phyloP scores from a whole-genome alignment of 2,888 invertebrate species.

The Beris morrisii region DNA sequence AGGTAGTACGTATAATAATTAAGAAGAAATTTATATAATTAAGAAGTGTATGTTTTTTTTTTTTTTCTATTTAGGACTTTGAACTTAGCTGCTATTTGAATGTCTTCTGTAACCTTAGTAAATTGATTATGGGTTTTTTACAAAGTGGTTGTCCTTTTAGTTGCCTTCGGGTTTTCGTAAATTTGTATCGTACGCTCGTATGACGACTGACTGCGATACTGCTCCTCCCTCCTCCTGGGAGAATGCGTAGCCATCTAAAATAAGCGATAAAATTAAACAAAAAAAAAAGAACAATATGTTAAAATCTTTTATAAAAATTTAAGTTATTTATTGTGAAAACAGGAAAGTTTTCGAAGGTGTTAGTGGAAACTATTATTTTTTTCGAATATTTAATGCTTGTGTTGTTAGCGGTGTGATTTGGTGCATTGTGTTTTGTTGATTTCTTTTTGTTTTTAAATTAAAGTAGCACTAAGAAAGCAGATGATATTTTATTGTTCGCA shows the following conservation, averaged over 20 bases:
- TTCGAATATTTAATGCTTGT: no score
- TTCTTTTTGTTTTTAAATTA: no score
- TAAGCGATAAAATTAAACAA: conserved; percentile 3
- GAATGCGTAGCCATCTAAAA: conserved; percentile 95
- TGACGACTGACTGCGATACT: conserved; percentile 91
- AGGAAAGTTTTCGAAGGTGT: no score
- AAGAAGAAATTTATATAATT: not conserved
- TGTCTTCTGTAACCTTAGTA: conserved; percentile 26
- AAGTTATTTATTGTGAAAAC: no score
- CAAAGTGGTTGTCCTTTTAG: conserved; percentile 40
- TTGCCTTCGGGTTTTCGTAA: conserved; percentile 76
- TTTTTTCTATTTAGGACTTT: not conserved
- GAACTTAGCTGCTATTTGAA: conserved; percentile 24
- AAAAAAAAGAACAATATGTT: not conserved
- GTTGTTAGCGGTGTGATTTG: no score
- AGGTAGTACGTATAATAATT: not conserved
- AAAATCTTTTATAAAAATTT: not conserved
- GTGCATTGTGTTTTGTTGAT: no score
- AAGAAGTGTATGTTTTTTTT: not conserved
- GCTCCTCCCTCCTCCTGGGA: conserved; percentile 98
- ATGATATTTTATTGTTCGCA: not conserved
- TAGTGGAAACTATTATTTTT: no score
- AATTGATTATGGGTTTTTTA: conserved; percentile 19
- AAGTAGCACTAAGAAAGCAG: not conserved
- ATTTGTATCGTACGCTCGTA: conserved; percentile 94